These are phyloP conservation scores for Mugil cephalus DNA, from an alignment of 2,113 vertebrate genomes.

Conservation along the genomic window DNA sequence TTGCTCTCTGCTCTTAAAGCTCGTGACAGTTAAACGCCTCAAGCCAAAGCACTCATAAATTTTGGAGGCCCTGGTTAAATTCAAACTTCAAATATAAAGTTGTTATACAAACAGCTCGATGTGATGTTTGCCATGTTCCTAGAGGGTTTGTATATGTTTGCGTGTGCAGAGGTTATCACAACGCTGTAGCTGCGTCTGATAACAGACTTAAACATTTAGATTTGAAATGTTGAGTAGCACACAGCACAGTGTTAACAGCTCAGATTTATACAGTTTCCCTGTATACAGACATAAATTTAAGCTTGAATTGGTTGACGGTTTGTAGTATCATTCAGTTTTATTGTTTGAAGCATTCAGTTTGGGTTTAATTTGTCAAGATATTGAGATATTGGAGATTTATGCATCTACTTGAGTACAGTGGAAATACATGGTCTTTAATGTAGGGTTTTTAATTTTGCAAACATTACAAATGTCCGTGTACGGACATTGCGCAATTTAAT, in stretches of 20 bases:
- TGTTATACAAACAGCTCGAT: slow-evolving; percentile 4
- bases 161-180: slow-evolving; percentile 4
- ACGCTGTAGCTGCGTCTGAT: slow-evolving; percentile 13
- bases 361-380: too few species aligned
- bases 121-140: slow-evolving; percentile 19
- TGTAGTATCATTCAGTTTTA: too few species aligned
- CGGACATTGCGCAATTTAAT: too few species aligned
- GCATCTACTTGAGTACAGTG: too few species aligned
- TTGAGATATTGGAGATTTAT: too few species aligned
- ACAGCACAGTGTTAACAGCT: neutral
- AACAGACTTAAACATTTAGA: neutral
- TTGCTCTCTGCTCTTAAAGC: slow-evolving; percentile 10
- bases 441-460: too few species aligned
- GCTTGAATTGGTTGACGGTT: too few species aligned
- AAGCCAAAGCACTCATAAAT: slow-evolving; percentile 20
- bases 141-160: neutral
- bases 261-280: too few species aligned
- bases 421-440: too few species aligned
- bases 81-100: slow-evolving; percentile 8
- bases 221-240: slow-evolving; percentile 13
- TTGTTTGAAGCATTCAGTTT: too few species aligned
- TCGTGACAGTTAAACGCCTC: slow-evolving; percentile 19
- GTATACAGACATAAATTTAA: too few species aligned
- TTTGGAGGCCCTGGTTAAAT: slow-evolving; percentile 10
- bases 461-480: too few species aligned